Evolutionary conservation across 2,113 vertebrate genomes (phyloP).

Genomic region (Sigmodon hispidus): DNA sequence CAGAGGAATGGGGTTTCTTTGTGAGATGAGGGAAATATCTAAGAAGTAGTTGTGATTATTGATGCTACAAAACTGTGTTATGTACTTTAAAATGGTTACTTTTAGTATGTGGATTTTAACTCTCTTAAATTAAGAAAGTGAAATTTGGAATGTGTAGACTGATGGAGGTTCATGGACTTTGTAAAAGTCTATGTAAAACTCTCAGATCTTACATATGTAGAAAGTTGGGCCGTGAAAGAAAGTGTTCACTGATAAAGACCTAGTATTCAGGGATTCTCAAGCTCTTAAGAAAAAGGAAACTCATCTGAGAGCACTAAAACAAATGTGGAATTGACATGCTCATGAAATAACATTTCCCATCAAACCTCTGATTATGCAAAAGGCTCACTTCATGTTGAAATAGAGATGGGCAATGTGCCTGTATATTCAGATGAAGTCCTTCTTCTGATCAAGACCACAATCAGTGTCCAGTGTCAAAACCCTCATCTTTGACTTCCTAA

Average conservation of each 20-base stretch:
- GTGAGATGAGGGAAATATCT: neutral
- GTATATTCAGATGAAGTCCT: neutral
- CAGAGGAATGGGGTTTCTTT: neutral
- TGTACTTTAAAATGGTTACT: neutral
- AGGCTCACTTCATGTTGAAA: neutral
- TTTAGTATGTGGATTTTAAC: neutral
- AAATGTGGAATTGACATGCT: neutral
- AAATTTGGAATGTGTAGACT: neutral
- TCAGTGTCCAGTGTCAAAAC: neutral
- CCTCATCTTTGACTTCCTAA: neutral
- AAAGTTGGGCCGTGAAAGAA: neutral
- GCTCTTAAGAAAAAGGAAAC: neutral
- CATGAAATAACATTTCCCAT: neutral
- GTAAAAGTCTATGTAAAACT: neutral
- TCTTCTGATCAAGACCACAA: neutral
- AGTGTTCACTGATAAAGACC: neutral
- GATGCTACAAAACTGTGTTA: neutral
- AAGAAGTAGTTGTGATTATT: neutral
- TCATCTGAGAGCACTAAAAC: neutral
- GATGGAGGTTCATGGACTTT: neutral
- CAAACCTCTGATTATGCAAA: neutral
- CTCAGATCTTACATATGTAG: neutral
- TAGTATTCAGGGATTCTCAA: neutral
- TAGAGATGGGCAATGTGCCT: neutral
- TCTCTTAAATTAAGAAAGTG: neutral